phyloP scores from a whole-genome alignment of 2,888 invertebrate genomes.

The Lymantria dispar region DNA sequence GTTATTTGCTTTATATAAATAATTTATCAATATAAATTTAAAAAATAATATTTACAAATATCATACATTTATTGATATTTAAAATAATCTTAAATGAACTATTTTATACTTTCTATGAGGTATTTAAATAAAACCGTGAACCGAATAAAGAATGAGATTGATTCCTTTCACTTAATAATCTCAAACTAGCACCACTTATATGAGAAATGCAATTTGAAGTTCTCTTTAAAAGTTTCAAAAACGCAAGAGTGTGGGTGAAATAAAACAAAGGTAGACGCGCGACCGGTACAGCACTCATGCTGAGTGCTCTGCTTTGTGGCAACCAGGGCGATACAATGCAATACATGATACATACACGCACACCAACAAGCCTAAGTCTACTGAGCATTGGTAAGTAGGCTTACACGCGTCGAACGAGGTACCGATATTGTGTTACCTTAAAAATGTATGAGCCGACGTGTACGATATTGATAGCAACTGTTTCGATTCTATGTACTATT shows the following conservation, averaged over 20 bases:
- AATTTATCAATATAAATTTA: no score
- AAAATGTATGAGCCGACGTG: constrained; percentile 10
- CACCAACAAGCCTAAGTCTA: constrained; percentile 35
- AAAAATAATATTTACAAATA: no score
- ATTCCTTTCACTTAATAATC: constrained; percentile 57
- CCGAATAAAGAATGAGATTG: constrained; percentile 4
- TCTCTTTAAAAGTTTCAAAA: constrained; percentile 74
- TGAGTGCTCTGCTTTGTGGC: constrained; percentile 79
- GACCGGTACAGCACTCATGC: constrained; percentile 73
- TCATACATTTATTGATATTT: no score
- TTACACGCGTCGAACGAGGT: constrained; percentile 34
- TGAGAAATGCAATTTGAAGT: constrained; percentile 73
- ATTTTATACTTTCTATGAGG: not conserved
- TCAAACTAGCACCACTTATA: constrained; percentile 58
- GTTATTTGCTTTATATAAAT: no score
- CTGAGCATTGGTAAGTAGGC: constrained; percentile 42
- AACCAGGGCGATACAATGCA: constrained; percentile 70
- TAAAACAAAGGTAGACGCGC: constrained; percentile 78
- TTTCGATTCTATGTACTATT: no score
- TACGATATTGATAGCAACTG: constrained; percentile 17
- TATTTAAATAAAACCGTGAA: not conserved
- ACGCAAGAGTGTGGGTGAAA: constrained; percentile 75
- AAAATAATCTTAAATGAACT: not conserved
- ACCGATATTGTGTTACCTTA: constrained; percentile 44
- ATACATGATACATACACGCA: constrained; percentile 41